Evolutionary conservation across 2,888 invertebrate species (phyloP).

Genomic region (Stomorhina lunata): DNA sequence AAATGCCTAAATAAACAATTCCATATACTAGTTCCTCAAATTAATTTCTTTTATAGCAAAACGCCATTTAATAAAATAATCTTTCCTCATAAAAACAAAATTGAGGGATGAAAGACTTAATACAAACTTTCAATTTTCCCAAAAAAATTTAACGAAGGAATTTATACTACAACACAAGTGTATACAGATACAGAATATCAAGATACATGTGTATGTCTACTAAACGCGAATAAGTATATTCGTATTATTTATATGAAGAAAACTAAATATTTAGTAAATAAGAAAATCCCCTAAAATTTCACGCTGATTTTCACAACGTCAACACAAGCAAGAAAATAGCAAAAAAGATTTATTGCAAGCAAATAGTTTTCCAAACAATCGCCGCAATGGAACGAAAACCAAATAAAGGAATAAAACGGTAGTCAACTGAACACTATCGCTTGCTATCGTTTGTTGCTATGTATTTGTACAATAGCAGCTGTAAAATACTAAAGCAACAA

Average conservation of each 20-base stretch:
- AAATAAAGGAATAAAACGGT: not conserved
- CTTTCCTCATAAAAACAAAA: not conserved
- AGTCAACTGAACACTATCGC: not conserved
- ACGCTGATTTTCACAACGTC: constrained; percentile 64
- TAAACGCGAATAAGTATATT: not conserved
- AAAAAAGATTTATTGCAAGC: constrained; percentile 56
- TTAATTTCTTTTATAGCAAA: constrained; percentile 7
- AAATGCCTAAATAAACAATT: not conserved
- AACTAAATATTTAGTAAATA: constrained; percentile 32
- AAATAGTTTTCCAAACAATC: constrained; percentile 54
- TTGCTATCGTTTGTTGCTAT: not conserved
- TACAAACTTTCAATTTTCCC: constrained; percentile 23
- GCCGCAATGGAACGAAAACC: not conserved
- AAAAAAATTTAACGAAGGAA: not conserved
- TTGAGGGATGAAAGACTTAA: constrained; percentile 9
- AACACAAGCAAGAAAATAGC: constrained; percentile 48
- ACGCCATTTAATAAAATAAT: constrained; percentile 12
- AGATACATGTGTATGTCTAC: not conserved
- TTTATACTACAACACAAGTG: not conserved
- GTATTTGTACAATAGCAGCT: too few species aligned
- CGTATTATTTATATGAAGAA: not conserved
- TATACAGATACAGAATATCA: not conserved
- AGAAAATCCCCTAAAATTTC: constrained; percentile 60
- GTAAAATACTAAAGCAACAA: not conserved
- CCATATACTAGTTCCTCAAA: not conserved